Conservation (phyloP, 2,113 vertebrate genomes). For the Chionis minor region DNA sequence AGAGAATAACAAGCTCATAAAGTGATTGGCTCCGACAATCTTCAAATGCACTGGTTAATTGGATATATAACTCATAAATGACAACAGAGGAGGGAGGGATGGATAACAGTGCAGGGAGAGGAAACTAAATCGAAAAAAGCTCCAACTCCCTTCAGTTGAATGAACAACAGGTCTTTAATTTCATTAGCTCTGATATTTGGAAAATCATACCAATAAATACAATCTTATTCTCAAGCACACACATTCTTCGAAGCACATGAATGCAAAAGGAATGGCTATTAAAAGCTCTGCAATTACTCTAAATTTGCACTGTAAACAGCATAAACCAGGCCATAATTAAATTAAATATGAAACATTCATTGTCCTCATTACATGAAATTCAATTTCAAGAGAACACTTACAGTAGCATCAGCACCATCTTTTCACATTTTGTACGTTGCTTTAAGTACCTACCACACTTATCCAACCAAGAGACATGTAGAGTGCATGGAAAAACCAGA, state of each 20-base stretch:
- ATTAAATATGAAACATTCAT: background rate
- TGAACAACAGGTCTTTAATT: conserved; percentile 3
- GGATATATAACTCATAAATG: background rate
- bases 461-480: background rate
- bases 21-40: background rate
- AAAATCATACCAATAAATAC: background rate
- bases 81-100: background rate
- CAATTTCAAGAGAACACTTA: background rate
- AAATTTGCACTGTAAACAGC: conserved; percentile 14
- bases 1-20: background rate
- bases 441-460: background rate
- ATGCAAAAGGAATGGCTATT: background rate
- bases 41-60: conserved; percentile 1
- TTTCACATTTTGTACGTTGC: background rate
- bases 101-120: background rate
- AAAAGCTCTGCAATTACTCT: conserved; percentile 3
- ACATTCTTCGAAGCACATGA: background rate
- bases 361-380: background rate
- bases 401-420: background rate
- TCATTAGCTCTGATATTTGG: background rate
- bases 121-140: background rate
- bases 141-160: background rate
- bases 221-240: background rate
- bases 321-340: background rate
- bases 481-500: background rate